Conservation (phyloP, 2,888 invertebrate species). For the Andricus curvator region DNA sequence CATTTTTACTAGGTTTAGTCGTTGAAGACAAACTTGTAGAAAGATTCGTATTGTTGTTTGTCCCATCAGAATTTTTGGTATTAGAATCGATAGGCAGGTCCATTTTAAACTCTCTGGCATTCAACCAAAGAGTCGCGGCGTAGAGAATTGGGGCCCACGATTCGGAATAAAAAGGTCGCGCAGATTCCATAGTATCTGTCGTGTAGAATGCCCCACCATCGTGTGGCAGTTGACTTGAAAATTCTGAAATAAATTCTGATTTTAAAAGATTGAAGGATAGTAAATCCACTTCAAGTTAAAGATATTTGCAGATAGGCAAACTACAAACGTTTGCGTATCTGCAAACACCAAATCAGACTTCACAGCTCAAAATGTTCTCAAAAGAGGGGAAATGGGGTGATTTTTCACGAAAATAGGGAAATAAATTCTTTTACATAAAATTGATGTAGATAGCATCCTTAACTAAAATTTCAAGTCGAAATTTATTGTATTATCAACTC, state of each 20-base stretch:
- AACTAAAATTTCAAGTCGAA: too few relatives aligned
- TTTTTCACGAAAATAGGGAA: too few relatives aligned
- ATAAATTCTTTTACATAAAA: too few relatives aligned
- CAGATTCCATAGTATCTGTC: constrained; percentile 96
- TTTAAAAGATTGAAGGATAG: constrained; percentile 5
- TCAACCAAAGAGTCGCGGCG: constrained; percentile 94
- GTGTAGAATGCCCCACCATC: constrained; percentile 99
- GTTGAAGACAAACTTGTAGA: constrained; percentile 78
- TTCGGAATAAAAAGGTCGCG: constrained; percentile 93
- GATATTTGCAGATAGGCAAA: constrained; percentile 14
- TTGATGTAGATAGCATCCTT: too few relatives aligned
- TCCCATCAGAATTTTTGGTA: constrained; percentile 71
- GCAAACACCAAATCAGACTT: neutral
- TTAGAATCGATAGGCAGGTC: constrained; percentile 72
- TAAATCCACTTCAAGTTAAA: neutral
- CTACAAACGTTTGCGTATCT: neutral
- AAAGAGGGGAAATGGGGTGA: too few relatives aligned
- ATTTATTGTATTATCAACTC: too few relatives aligned
- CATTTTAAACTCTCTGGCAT: constrained; percentile 83
- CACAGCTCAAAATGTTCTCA: too few relatives aligned
- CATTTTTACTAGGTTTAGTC: constrained; percentile 65
- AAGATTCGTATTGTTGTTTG: constrained; percentile 69
- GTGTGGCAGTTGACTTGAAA: constrained; percentile 95
- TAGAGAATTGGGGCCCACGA: constrained; percentile 98
- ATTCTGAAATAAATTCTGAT: constrained; percentile 82